phyloP scores from a whole-genome alignment of 2,113 vertebrate genomes.

The Astur gentilis region DNA sequence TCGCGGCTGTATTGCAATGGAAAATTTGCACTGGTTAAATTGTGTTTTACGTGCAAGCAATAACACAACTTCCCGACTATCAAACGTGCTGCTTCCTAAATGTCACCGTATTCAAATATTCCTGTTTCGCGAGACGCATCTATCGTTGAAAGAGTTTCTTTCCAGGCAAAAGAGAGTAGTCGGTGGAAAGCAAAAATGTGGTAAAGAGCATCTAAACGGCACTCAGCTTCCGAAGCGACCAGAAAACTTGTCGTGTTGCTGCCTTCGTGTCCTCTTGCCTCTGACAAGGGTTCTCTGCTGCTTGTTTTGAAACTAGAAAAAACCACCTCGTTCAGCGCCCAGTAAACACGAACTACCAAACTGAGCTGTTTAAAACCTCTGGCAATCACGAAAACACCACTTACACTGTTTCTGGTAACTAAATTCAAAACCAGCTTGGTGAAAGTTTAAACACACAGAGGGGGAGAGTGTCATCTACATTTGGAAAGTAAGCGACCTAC shows the following conservation, averaged over 20 bases:
- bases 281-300: not conserved
- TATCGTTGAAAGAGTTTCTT: not conserved
- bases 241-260: not conserved
- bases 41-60: not conserved
- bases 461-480: conserved; percentile 33
- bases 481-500: conserved; percentile 38
- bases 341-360: conserved; percentile 37
- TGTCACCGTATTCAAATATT: not conserved
- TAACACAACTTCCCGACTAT: not conserved
- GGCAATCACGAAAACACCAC: not conserved
- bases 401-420: conserved; percentile 13
- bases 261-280: not conserved
- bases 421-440: conserved; percentile 47
- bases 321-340: not conserved
- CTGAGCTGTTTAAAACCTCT: conserved; percentile 31
- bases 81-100: not conserved
- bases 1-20: not conserved
- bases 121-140: not conserved
- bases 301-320: conserved; percentile 37
- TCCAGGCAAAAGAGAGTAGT: not conserved
- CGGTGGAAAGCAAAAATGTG: not conserved
- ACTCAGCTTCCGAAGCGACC: not conserved
- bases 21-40: not conserved
- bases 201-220: not conserved
- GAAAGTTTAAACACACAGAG: conserved; percentile 56